Conservation (phyloP, 2,888 invertebrate genomes). For the Psylliodes chrysocephalus region DNA sequence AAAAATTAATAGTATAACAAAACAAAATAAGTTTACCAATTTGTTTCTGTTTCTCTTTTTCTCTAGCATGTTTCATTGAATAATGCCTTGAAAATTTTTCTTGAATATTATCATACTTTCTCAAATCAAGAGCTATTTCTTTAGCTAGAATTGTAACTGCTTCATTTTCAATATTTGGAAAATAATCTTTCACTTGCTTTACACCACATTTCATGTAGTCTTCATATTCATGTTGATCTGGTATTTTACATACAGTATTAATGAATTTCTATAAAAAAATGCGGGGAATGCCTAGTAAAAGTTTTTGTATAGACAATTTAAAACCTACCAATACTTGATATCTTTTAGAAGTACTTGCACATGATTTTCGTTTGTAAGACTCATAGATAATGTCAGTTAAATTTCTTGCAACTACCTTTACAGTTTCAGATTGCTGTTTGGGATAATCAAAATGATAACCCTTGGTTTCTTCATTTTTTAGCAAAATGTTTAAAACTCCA, state of each 20-base stretch:
- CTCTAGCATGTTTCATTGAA: not conserved
- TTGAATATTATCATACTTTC: slow-evolving; percentile 14
- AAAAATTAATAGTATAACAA: not conserved
- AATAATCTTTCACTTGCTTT: slow-evolving; percentile 18
- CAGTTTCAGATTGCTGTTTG: slow-evolving; percentile 41
- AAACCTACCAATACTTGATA: slow-evolving; percentile 44
- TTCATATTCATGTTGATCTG: slow-evolving; percentile 29
- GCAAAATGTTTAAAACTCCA: slow-evolving; percentile 41
- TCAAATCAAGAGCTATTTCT: slow-evolving; percentile 28
- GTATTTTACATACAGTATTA: slow-evolving; percentile 38
- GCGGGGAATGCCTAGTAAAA: not conserved
- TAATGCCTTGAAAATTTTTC: slow-evolving; percentile 18
- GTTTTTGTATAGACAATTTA: not conserved
- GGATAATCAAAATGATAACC: slow-evolving; percentile 40
- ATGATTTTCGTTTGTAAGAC: slow-evolving; percentile 45
- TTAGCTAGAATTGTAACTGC: slow-evolving; percentile 12
- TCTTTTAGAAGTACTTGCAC: slow-evolving; percentile 40
- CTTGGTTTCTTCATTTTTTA: slow-evolving; percentile 27
- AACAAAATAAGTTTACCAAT: slow-evolving; percentile 2
- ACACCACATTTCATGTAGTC: slow-evolving; percentile 35
- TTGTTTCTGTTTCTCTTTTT: not conserved
- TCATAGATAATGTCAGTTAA: slow-evolving; percentile 45
- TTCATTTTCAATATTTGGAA: slow-evolving; percentile 13
- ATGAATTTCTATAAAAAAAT: slow-evolving; percentile 41
- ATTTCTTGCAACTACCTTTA: slow-evolving; percentile 40